Evolutionary conservation across 2,113 vertebrate genomes (phyloP).

Genomic region (Notechis scutatus): DNA sequence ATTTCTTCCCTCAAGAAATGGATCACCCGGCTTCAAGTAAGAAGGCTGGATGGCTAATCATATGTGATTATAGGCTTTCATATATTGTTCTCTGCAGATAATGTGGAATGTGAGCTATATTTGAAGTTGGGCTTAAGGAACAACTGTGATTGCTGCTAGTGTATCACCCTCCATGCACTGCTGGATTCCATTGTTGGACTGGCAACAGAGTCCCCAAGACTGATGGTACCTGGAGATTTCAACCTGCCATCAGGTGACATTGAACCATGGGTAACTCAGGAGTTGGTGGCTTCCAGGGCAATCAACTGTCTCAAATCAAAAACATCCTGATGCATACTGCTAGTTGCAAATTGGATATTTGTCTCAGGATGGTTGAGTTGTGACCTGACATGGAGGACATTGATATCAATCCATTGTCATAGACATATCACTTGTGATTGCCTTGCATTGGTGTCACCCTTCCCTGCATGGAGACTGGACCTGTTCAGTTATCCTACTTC

Average conservation of each 20-base stretch:
- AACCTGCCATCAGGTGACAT: not conserved
- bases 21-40: not conserved
- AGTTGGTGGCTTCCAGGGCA: not conserved
- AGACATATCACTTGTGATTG: not conserved
- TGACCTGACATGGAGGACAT: not conserved
- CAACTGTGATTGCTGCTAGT: not conserved
- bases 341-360: not conserved
- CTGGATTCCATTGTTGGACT: not conserved
- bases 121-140: not conserved
- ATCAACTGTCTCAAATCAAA: not conserved
- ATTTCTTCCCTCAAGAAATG: not conserved
- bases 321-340: not conserved
- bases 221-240: not conserved
- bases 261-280: not conserved
- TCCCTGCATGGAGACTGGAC: not conserved
- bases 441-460: not conserved
- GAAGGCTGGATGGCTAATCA: not conserved
- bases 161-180: not conserved
- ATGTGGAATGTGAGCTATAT: not conserved
- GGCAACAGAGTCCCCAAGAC: not conserved
- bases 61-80: not conserved
- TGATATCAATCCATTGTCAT: not conserved
- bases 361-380: not conserved
- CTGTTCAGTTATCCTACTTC: not conserved
- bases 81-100: not conserved